Evolutionary conservation across 2,888 invertebrate genomes (phyloP), one percentile per base, ranked within the genome.

Genomic region (Aphidoletes aphidimyza): DNA sequence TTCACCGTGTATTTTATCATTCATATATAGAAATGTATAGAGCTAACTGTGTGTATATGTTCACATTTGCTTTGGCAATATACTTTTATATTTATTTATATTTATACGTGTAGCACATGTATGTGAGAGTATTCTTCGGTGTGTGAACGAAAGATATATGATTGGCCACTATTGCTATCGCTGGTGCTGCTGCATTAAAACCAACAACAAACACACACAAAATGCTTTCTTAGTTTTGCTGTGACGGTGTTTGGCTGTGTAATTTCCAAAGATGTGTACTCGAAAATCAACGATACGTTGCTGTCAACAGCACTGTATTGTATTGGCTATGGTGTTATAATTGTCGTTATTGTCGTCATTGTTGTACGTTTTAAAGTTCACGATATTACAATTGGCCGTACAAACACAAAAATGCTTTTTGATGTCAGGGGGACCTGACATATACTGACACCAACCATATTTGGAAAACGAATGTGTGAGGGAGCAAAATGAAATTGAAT

Each of bases 241-340:
- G 26, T 69, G 69, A 3, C 14, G 26, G 34, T 54, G 11, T 54
- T 54, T 5, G 1, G 3, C 42, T 9, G 8, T 42, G 6, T 6
- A 9, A 42, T 42, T 30, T 69, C 30, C 30, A 69, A 69, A 69
- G 34, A 30, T 14, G 69, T 69, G 11, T 69, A 30, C 34, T 69
- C n/a, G n/a, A n/a, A n/a, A 69, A 69, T 34, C n/a, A n/a, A 34
- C 34, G 30, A 69, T 54, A 54, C 54, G 22, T 54, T 54, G 8
- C 17, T 39, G 11, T 39, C 17, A 5, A 9, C 26, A 30, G 30
- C 11, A 69, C 2, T 69, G 34, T 69, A 69, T 6, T 69, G 34
- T 19, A n/a, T n/a, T n/a, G 69, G 22, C 8, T 69, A 54, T 54
- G 26, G 69, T 69, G 69, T 69, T 69, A 69, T 69, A 69, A 54